These are phyloP conservation scores for Drosophila kohkoa DNA, from an alignment of 1,140 invertebrate species.

Conservation along the genomic window DNA sequence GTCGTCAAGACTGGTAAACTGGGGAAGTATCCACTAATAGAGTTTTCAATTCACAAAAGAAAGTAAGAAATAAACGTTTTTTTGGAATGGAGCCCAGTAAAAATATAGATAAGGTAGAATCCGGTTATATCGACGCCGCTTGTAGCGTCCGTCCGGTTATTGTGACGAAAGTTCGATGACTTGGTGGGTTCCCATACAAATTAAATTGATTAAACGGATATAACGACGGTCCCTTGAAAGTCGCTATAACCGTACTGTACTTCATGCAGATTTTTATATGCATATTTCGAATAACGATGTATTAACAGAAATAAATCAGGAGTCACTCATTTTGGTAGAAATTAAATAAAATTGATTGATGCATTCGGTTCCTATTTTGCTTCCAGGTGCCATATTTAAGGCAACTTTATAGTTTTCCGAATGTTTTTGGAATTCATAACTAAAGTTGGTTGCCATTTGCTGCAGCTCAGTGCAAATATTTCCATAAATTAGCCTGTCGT, in stretches of 20 bases:
- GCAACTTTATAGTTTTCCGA: constrained; percentile 37
- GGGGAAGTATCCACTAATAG: too few species aligned
- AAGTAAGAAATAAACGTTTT: too few species aligned
- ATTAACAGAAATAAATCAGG: background rate
- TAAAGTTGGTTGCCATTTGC: constrained; percentile 45
- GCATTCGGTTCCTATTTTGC: constrained; percentile 45
- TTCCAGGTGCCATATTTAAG: constrained; percentile 46
- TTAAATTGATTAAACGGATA: too few species aligned
- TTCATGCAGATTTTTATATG: background rate
- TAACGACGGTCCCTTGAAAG: too few species aligned
- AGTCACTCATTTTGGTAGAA: background rate
- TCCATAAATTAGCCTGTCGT: constrained; percentile 44
- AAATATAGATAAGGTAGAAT: too few species aligned
- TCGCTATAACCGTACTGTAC: background rate
- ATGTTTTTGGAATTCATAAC: constrained; percentile 23
- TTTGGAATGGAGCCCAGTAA: too few species aligned
- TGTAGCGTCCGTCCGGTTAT: too few species aligned
- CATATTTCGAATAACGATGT: background rate
- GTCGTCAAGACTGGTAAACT: too few species aligned
- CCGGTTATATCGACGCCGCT: too few species aligned
- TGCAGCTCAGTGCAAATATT: constrained; percentile 44
- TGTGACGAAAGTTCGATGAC: too few species aligned
- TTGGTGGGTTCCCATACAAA: too few species aligned
- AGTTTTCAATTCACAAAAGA: too few species aligned
- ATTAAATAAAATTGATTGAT: constrained; percentile 46